Evolutionary conservation across 2,888 invertebrate species (phyloP).

Genomic region (Argyra leucocephala): DNA sequence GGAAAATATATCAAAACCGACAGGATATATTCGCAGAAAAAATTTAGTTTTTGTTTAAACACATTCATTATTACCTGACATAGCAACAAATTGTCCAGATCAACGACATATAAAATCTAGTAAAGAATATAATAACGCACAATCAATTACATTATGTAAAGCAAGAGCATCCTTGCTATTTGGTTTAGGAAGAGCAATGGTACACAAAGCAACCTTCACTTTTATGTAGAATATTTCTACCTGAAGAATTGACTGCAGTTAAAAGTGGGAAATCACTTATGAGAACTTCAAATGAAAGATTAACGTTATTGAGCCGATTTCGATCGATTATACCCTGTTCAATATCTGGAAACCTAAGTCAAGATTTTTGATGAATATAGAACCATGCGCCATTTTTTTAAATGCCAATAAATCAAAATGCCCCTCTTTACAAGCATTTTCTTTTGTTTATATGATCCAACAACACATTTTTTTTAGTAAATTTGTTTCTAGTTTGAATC

Average conservation of each 20-base stretch:
- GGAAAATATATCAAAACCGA: conserved; percentile 58
- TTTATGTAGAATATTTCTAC: conserved; percentile 74
- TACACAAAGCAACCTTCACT: conserved; percentile 70
- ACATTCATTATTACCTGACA: conserved; percentile 86
- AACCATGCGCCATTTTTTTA: conserved; percentile 26
- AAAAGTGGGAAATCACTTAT: conserved; percentile 32
- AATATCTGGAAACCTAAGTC: conserved; percentile 70
- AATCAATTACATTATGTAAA: conserved; percentile 70
- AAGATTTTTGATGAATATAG: conserved; percentile 48
- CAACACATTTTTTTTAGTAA: conserved; percentile 81
- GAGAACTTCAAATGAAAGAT: conserved; percentile 48
- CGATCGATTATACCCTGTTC: conserved; percentile 87
- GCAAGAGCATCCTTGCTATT: conserved; percentile 77
- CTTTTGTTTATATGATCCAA: conserved; percentile 66
- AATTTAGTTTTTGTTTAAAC: conserved; percentile 91
- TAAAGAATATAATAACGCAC: conserved; percentile 45
- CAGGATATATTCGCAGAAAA: conserved; percentile 76
- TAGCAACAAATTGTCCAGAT: conserved; percentile 67
- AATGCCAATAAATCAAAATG: conserved; percentile 26
- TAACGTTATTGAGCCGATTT: conserved; percentile 61
- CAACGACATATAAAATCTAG: conserved; percentile 58
- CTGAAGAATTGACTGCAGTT: conserved; percentile 53
- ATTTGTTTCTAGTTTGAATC: conserved; percentile 87
- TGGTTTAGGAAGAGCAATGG: conserved; percentile 83
- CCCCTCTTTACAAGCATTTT: conserved; percentile 45